A percentile compares a stretch with the other conserved stretches of the same genome.
phyloP scores from a whole-genome alignment of 2,113 vertebrate genomes.

The Stegastes partitus region DNA sequence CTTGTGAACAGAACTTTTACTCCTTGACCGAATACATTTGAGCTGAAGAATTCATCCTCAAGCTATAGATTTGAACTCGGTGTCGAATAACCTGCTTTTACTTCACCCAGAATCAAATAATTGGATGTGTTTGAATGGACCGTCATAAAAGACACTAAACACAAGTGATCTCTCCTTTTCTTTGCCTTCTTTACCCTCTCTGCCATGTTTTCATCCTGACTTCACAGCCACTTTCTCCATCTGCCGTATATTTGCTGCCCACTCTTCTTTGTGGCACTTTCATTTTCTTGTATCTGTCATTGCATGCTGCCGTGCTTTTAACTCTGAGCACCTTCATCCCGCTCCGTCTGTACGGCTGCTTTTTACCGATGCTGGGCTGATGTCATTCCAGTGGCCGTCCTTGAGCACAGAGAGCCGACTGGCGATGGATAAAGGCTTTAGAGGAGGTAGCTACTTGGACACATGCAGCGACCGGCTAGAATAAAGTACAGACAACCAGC shows the following conservation, averaged over 20 bases:
- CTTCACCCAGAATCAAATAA: neutral
- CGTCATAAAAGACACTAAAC: neutral
- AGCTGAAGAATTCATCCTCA: neutral
- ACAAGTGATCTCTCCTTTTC: neutral
- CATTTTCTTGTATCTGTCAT: slow-evolving; percentile 28
- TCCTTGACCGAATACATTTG: neutral
- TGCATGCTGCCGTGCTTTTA: slow-evolving; percentile 28
- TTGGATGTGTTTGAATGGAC: neutral
- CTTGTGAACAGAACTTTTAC: neutral
- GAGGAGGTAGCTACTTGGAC: neutral
- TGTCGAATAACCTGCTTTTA: neutral
- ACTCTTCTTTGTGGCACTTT: slow-evolving; percentile 3
- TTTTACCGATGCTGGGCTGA: slow-evolving; percentile 22
- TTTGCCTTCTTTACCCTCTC: neutral
- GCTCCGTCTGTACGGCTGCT: slow-evolving; percentile 10
- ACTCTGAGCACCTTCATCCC: slow-evolving; percentile 27
- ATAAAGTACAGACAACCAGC: neutral
- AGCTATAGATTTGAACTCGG: neutral
- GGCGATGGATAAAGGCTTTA: slow-evolving; percentile 7
- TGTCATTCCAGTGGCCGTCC: slow-evolving; percentile 20
- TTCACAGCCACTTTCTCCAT: neutral
- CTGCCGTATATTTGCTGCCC: slow-evolving; percentile 1
- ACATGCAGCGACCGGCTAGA: neutral
- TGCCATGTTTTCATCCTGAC: neutral
- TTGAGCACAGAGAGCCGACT: slow-evolving; percentile 29